Base-by-base conservation (phyloP, 2,888 invertebrate genomes). In the Punctoribates punctum region DNA sequence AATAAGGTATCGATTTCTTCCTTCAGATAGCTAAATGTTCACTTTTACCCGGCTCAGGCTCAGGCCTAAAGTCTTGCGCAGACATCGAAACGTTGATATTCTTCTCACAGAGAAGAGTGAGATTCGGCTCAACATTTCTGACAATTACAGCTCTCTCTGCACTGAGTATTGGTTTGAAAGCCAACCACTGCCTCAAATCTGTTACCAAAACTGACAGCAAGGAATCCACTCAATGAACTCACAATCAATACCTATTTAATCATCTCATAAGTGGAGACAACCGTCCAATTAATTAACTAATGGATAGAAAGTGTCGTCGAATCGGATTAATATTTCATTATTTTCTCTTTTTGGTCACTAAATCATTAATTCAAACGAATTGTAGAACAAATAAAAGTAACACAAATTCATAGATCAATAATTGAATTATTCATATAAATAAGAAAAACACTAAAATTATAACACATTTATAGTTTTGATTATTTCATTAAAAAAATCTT, bases 1-100 rank as follows among this genome's bases (percentile, higher is more conserved):
- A 62, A 62, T 62, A 62, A 17, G 23, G 29, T 62, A 62, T 62
- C 62, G 62, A 62, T 62, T 62, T 62, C 62, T 62, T 62, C 25
- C 62, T 62, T 62, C 20, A n/a, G 25, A 62, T 62, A 62, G 27
- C 62, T 62, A 25, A 27, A 62, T 15, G 27, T 25, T 15, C 29
- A 17, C 27, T 62, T 29, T 15, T 29, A 1, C 42, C 13, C 42
- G 42, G 27, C 4, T 25, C 15, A n/a, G n/a, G n/a, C n/a, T n/a
- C n/a, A n/a, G n/a, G n/a, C n/a, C n/a, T n/a, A 9, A 62, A 62
- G 62, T 29, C 62, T 62, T 62, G 62, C 62, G 62, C 62, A 62
- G 54, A 54, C 54, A 54, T 54, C 54, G 1, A 20, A 23, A 6
- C 5, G 23, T 54, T 20, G 54, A 20, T 23, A 54, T 54, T 20